These are phyloP conservation scores for Drosophila repleta DNA, from an alignment of 1,140 invertebrate species.

Conservation along the genomic window DNA sequence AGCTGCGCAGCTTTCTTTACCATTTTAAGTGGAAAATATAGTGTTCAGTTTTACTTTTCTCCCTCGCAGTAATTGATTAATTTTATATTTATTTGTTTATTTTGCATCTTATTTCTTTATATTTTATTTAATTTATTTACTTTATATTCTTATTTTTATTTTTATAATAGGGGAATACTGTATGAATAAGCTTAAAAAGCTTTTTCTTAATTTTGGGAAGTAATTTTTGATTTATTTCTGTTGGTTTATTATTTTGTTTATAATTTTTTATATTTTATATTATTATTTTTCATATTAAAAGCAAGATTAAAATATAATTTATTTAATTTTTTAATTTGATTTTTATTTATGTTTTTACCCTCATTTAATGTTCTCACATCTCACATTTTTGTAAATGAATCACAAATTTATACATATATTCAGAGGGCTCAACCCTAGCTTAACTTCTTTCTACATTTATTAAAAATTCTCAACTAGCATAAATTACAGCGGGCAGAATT, in stretches of 20 bases:
- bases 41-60: too few relatives aligned
- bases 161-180: too few relatives aligned
- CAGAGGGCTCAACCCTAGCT: not conserved
- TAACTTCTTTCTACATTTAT: conserved; percentile 3
- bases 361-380: too few relatives aligned
- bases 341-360: not conserved
- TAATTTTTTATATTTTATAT: not conserved
- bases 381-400: not conserved
- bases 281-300: not conserved
- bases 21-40: too few relatives aligned
- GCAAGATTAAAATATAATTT: not conserved
- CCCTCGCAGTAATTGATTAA: too few relatives aligned
- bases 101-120: too few relatives aligned
- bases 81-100: too few relatives aligned
- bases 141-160: too few relatives aligned
- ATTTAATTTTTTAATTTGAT: not conserved
- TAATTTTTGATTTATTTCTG: too few relatives aligned
- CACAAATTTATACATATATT: not conserved
- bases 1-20: not conserved
- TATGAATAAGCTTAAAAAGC: too few relatives aligned
- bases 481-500: conserved; percentile 3
- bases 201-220: too few relatives aligned
- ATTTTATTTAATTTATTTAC: too few relatives aligned
- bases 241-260: not conserved
- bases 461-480: conserved; percentile 22